phyloP scores from a whole-genome alignment of 2,888 invertebrate species.

The Eupithecia exiguata region DNA sequence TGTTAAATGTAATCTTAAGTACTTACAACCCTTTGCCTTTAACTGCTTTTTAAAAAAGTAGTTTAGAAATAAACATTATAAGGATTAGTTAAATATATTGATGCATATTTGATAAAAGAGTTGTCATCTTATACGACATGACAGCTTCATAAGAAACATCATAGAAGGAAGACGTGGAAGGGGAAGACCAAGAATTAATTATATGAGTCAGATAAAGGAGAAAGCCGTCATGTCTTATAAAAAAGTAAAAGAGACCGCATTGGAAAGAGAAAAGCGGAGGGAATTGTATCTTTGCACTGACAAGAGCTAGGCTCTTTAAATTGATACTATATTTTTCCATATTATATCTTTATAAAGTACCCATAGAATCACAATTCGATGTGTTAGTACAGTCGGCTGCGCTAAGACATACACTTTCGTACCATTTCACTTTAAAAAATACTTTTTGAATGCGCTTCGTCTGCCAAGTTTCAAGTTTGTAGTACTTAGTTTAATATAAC shows the following conservation, averaged over 20 bases:
- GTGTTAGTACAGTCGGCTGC: background rate
- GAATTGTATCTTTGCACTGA: too few species aligned
- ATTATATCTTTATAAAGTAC: background rate
- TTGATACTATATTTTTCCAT: slow-evolving; percentile 25
- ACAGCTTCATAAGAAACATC: too few species aligned
- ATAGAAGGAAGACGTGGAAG: too few species aligned
- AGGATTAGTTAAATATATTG: slow-evolving; percentile 34
- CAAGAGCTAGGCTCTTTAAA: too few species aligned
- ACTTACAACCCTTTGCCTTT: slow-evolving; percentile 66
- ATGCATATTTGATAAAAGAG: slow-evolving; percentile 38
- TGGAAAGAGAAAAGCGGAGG: too few species aligned
- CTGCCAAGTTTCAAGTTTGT: too few species aligned
- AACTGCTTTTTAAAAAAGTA: slow-evolving; percentile 58
- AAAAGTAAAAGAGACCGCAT: too few species aligned
- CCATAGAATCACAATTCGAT: background rate
- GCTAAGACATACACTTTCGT: background rate
- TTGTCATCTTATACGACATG: too few species aligned
- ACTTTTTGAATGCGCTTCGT: background rate
- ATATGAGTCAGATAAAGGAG: too few species aligned
- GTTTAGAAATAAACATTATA: slow-evolving; percentile 34
- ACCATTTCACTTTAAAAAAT: background rate
- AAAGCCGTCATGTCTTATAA: too few species aligned
- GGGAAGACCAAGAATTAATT: too few species aligned
- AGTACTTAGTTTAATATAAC: too few species aligned
- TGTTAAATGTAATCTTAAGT: slow-evolving; percentile 47